A percentile compares a stretch with the other conserved stretches of the same genome.
Evolutionary conservation across 2,797 vertebrate genomes (phyloP).

Genomic region (Taenioides sp.): DNA sequence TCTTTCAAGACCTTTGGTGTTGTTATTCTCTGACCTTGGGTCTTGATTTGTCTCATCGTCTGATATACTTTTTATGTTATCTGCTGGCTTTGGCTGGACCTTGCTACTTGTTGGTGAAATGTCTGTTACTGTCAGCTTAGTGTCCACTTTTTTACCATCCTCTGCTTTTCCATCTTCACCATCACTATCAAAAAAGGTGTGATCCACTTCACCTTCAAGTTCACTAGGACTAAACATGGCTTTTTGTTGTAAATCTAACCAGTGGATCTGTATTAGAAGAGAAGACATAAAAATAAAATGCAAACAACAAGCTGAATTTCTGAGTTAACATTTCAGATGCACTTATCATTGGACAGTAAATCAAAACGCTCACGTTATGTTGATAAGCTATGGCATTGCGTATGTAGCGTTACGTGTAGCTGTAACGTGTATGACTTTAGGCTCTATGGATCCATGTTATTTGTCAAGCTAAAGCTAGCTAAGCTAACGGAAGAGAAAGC

Average conservation of each 20-base stretch:
- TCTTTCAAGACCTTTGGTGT: slow-evolving; percentile 17
- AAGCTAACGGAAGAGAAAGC: slow-evolving; percentile 2
- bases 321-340: not conserved
- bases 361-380: not conserved
- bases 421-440: no score
- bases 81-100: slow-evolving; percentile 12
- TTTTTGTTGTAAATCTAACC: not conserved
- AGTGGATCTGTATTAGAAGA: slow-evolving; percentile 20
- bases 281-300: not conserved
- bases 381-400: no score
- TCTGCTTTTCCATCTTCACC: slow-evolving; percentile 68
- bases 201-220: slow-evolving; percentile 89
- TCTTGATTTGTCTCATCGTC: slow-evolving; percentile 7
- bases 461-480: slow-evolving; percentile 2
- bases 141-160: slow-evolving; percentile 20
- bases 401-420: no score
- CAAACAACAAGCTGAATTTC: not conserved
- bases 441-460: not conserved
- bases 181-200: slow-evolving; percentile 96
- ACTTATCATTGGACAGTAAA: not conserved
- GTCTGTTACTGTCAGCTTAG: slow-evolving; percentile 13
- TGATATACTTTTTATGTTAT: not conserved
- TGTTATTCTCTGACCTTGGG: slow-evolving; percentile 3
- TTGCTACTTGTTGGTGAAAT: not conserved
- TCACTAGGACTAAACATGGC: slow-evolving; percentile 85